phyloP scores from a whole-genome alignment of 2,113 vertebrate species.

The Lagopus leucura region DNA sequence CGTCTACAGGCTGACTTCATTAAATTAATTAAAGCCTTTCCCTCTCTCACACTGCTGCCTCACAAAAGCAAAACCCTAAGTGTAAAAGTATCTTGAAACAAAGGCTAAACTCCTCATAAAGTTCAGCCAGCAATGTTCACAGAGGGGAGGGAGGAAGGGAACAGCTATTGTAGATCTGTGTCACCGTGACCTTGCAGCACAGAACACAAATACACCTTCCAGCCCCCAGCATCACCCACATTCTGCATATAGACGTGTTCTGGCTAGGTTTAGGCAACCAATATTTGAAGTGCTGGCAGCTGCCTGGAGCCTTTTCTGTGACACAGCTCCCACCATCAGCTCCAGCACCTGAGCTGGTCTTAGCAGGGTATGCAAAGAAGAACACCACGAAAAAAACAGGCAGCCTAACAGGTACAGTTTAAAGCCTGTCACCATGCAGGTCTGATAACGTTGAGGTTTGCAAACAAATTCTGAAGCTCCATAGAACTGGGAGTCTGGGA shows the following conservation, averaged over 20 bases:
- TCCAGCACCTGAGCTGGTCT: not conserved
- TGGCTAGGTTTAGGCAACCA: constrained; percentile 29
- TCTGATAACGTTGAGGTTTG: constrained; percentile 8
- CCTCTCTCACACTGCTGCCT: not conserved
- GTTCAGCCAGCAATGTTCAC: not conserved
- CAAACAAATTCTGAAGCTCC: constrained; percentile 5
- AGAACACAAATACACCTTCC: not conserved
- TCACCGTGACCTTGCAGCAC: not conserved
- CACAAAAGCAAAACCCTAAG: not conserved
- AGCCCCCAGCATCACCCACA: not conserved
- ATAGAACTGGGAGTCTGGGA: constrained; percentile 6
- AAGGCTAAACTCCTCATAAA: not conserved
- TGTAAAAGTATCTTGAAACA: not conserved
- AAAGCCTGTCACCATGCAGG: constrained; percentile 38
- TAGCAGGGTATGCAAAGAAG: not conserved
- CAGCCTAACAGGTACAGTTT: constrained; percentile 5
- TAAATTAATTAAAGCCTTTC: not conserved
- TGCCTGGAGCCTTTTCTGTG: not conserved
- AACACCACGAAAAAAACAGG: not conserved
- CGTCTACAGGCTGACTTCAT: not conserved
- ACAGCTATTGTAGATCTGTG: not conserved
- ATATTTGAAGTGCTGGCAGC: not conserved
- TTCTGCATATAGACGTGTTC: constrained; percentile 28
- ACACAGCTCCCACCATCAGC: not conserved
- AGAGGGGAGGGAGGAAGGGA: not conserved